phyloP scores from a whole-genome alignment of 2,113 vertebrate species.

The Sprattus sprattus region DNA sequence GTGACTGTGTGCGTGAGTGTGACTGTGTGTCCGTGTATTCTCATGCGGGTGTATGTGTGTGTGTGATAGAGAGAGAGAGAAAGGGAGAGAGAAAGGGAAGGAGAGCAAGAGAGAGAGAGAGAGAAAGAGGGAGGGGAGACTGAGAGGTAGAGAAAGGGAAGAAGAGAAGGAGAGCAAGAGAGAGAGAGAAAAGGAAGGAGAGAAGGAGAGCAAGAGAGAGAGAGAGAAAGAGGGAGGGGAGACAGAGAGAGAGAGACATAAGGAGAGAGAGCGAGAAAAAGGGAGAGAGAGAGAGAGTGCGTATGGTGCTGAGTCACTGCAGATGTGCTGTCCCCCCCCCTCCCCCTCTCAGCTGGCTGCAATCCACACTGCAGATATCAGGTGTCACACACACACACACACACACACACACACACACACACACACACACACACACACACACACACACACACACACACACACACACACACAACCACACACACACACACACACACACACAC shows the following conservation, averaged over 20 bases:
- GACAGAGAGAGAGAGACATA: background rate
- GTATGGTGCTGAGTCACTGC: conserved; percentile 63
- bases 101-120: background rate
- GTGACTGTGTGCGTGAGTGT: too few species aligned
- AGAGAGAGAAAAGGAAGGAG: background rate
- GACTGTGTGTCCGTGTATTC: background rate
- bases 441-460: background rate
- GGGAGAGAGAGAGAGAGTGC: background rate
- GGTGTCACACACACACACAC: conserved; percentile 1
- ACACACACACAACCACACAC: background rate
- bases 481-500: too few species aligned
- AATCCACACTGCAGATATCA: conserved; percentile 43
- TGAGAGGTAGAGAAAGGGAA: background rate
- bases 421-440: too few species aligned
- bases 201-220: background rate
- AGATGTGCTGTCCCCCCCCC: background rate
- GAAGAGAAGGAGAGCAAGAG: background rate
- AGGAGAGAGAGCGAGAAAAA: background rate
- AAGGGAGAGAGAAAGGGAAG: background rate
- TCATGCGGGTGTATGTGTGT: background rate
- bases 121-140: background rate
- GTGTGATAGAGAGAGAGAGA: background rate
- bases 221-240: background rate
- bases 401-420: too few species aligned
- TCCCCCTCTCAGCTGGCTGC: background rate